Evolutionary conservation across 2,113 vertebrate genomes (phyloP).

Genomic region (Orcinus orca): DNA sequence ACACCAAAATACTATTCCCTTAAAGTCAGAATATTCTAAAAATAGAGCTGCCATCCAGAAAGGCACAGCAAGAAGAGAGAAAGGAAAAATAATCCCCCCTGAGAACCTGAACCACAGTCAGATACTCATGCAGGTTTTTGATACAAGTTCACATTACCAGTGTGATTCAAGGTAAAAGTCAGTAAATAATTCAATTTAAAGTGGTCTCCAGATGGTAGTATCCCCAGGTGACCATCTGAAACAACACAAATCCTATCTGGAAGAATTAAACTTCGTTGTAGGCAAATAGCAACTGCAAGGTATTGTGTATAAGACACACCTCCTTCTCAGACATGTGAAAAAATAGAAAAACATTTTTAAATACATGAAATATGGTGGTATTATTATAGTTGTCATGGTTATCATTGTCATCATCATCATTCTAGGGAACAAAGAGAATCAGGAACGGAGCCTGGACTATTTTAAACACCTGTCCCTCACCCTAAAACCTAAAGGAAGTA

Average conservation of each 20-base stretch:
- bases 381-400: rapidly evolving
- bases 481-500: not conserved
- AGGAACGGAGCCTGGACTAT: not conserved
- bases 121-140: not conserved
- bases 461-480: not conserved
- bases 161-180: not conserved
- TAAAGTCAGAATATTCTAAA: not conserved
- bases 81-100: not conserved
- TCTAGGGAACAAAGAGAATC: not conserved
- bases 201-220: not conserved
- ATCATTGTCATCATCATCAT: not conserved
- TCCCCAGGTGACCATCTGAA: not conserved
- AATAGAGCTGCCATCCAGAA: conserved; percentile 23
- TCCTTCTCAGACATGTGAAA: not conserved
- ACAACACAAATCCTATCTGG: not conserved
- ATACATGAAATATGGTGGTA: not conserved
- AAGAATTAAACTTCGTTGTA: conserved; percentile 5
- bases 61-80: not conserved
- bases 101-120: not conserved
- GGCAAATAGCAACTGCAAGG: not conserved
- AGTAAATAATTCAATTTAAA: conserved; percentile 37
- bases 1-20: not conserved
- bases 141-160: not conserved
- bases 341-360: not conserved
- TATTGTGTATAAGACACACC: not conserved